phyloP scores from a whole-genome alignment of 2,797 vertebrate genomes.

The Mus spretus region DNA sequence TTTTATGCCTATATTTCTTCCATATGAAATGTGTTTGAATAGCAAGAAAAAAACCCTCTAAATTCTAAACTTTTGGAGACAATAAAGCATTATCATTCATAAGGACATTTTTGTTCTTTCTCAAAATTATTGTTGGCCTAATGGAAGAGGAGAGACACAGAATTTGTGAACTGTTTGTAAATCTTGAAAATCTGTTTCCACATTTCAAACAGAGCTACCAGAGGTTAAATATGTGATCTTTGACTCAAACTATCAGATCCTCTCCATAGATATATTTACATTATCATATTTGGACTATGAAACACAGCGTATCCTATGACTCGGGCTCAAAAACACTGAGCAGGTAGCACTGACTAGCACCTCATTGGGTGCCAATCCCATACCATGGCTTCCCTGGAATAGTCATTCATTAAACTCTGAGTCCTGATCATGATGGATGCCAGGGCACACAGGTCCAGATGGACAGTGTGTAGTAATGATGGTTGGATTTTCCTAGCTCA shows the following conservation, averaged over 20 bases:
- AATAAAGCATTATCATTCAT: neutral
- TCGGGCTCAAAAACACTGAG: neutral
- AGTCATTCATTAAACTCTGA: neutral
- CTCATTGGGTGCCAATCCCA: no score
- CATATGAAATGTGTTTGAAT: neutral
- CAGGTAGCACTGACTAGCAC: neutral
- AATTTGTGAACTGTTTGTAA: neutral
- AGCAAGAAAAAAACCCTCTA: neutral
- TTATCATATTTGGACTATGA: neutral
- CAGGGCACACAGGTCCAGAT: neutral
- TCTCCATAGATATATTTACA: neutral
- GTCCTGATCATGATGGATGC: fast-evolving
- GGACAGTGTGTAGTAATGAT: fast-evolving
- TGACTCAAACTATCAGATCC: neutral
- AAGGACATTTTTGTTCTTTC: conserved; percentile 16
- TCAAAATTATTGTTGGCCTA: neutral
- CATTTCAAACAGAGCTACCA: conserved; percentile 15
- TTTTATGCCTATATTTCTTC: neutral
- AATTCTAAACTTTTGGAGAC: neutral
- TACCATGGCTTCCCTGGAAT: neutral
- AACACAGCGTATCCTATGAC: neutral
- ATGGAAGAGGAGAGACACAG: neutral
- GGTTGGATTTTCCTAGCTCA: neutral
- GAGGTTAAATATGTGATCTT: neutral
- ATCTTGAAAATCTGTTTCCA: conserved; percentile 4